Evolutionary conservation across 2,113 vertebrate genomes (phyloP), one percentile per base, ranked within the genome.

Genomic region (Sula dactylatra): DNA sequence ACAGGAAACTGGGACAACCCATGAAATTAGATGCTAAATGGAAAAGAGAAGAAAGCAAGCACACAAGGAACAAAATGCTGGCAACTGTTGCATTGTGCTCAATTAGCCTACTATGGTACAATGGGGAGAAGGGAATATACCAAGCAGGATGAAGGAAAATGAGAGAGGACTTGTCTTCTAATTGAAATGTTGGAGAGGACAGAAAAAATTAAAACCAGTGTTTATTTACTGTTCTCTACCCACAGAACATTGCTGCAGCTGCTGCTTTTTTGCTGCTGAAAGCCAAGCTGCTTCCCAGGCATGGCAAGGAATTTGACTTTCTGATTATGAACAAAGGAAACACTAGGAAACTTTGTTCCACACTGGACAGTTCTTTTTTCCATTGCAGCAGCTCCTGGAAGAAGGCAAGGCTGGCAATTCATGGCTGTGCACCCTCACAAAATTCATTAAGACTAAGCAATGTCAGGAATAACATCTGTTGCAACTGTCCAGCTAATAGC

Each of bases 201-300:
- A 85, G 27, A 82, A 81, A 82, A 90, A 92, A 86, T 26, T 4
- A 50, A 78, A 83, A 12, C 7, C 21, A 47, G 56, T 58, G 56
- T 58, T 88, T 93, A 72, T 94, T 93, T 94, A 80, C 85, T 92
- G 49, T 86, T 27, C 62, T 65, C 71, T 73, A 44, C 65, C 62
- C 74, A 79, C 26, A 77, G 11, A 93, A 40, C 58, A 86, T 22
- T 62, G 82, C 73, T 90, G 87, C 93, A 95, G 94, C 92, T 96
- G 90, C 82, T 91, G 70, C 36, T 58, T 40, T 67, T 73, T 90
- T 55, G 25, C 54, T 26, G 25, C 66, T 85, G 84, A 87, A 74
- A 94, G 87, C 84, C 84, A 90, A 96, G 58, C 4, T 17, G 52
- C 54, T 94, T 95, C 74, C 73, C 87, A 95, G 84, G 73, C 44